phyloP scores from a whole-genome alignment of 2,888 invertebrate species.

The Escarpia spicata region DNA sequence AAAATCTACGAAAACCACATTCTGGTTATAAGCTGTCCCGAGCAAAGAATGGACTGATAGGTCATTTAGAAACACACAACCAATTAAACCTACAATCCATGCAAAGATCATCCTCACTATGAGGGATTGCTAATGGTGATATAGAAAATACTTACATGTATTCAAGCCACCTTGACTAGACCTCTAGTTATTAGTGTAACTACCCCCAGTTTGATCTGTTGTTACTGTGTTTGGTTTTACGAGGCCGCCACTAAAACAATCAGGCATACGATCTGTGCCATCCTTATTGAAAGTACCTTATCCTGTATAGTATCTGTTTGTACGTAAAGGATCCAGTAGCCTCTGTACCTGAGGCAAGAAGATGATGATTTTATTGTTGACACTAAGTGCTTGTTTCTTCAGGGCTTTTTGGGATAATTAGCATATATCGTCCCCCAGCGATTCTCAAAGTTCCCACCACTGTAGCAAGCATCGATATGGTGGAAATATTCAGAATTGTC shows the following conservation, averaged over 20 bases:
- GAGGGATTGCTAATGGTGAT: too few relatives aligned
- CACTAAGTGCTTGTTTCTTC: slow-evolving; percentile 16
- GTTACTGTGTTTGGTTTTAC: background rate
- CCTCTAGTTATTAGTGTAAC: background rate
- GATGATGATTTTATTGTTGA: background rate
- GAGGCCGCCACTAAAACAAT: background rate
- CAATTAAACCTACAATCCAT: too few relatives aligned
- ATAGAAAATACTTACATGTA: too few relatives aligned
- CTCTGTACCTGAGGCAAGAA: background rate
- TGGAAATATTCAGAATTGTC: background rate
- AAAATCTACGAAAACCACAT: too few relatives aligned
- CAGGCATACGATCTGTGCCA: background rate
- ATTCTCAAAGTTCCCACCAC: background rate
- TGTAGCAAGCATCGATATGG: background rate
- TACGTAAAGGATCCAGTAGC: background rate
- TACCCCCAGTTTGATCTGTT: background rate
- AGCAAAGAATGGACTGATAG: too few relatives aligned
- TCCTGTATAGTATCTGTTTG: background rate
- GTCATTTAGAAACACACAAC: too few relatives aligned
- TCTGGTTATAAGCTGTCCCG: too few relatives aligned
- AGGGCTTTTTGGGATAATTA: background rate
- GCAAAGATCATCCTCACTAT: too few relatives aligned
- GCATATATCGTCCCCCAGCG: background rate
- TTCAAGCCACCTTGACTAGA: background rate
- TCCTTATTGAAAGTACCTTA: background rate